Evolutionary conservation across 2,888 invertebrate genomes (phyloP).

Genomic region (Agapetus fuscipes): DNA sequence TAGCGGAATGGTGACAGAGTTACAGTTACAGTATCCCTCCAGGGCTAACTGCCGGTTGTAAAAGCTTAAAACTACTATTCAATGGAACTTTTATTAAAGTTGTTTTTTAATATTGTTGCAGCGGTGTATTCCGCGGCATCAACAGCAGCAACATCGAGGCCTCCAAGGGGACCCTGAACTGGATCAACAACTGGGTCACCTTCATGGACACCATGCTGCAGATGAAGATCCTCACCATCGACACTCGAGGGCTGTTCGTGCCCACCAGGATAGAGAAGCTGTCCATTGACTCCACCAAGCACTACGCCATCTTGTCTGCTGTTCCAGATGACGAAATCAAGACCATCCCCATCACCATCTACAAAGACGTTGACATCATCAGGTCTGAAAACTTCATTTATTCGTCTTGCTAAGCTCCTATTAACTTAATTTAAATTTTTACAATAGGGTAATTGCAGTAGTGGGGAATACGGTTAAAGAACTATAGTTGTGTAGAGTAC

Average conservation of each 20-base stretch:
- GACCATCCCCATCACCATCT: slow-evolving; percentile 39
- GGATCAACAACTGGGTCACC: slow-evolving; percentile 79
- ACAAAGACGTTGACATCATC: slow-evolving; percentile 42
- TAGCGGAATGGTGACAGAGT: too few species aligned
- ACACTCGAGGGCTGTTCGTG: slow-evolving; percentile 59
- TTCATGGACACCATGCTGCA: slow-evolving; percentile 88
- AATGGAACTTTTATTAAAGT: too few species aligned
- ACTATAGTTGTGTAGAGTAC: too few species aligned
- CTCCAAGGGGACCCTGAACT: slow-evolving; percentile 45
- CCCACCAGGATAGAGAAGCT: slow-evolving; percentile 67
- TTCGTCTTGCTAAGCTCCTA: too few species aligned
- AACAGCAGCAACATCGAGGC: slow-evolving; percentile 43
- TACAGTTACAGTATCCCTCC: too few species aligned
- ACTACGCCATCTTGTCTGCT: slow-evolving; percentile 41
- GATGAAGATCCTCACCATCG: slow-evolving; percentile 60
- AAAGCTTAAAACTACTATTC: too few species aligned
- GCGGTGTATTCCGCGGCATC: slow-evolving; percentile 52
- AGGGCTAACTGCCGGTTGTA: too few species aligned
- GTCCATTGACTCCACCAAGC: slow-evolving; percentile 56
- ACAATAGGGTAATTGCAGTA: too few species aligned
- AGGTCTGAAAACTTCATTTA: slow-evolving; percentile 28
- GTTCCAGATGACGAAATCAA: slow-evolving; percentile 38
- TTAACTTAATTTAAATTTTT: too few species aligned
- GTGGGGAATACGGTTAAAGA: too few species aligned
- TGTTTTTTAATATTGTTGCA: slow-evolving; percentile 31